Base-by-base conservation (phyloP, 2,797 vertebrate species). In the Thalassophryne amazonica region DNA sequence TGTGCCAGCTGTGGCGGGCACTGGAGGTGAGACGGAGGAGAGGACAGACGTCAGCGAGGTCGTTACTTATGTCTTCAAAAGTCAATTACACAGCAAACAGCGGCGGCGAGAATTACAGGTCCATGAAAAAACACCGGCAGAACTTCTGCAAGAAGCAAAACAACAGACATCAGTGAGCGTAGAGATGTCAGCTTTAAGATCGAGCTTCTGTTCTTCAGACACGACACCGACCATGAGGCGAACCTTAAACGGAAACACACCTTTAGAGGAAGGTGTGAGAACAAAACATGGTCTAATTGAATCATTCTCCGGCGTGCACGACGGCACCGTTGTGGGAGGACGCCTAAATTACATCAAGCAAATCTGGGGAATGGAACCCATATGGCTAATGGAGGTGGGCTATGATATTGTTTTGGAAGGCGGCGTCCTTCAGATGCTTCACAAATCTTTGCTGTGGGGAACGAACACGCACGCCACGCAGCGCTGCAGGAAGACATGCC, bases 351-450 rank as follows among this genome's bases (percentile, higher is more conserved):
- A 56, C 76, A 81, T 80, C 52, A 78, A 78, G 73, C 69, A 76
- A 70, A 82, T 75, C 54, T 56, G 53, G 35, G 20, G 61, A 78
- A 65, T 58, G 67, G 67, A 80, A 55, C 60, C 67, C 77, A 78
- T 69, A 69, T 72, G 79, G 78, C 71, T 76, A 80, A 86, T 78
- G 80, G 76, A 82, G 46, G 52, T 32, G 59, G 55, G 61, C 80
- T 78, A 66, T 72, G 66, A 69, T 64, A 73, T 73, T 76, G 81
- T 84, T 84, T 81, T 76, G 73, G 53, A 73, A 68, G 40, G 73
- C 9, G 24, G 24, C 12, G 69, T 79, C 76, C 79, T 81, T 83
- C 72, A 73, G 49, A 69, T 58, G 62, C 45, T 57, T 59, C 56
- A 78, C 69, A 78, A 84, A 81, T 81, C 71, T 83, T 73, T 63